Evolutionary conservation across 1,140 invertebrate species (phyloP).

Genomic region (Drosophila pruinosa): DNA sequence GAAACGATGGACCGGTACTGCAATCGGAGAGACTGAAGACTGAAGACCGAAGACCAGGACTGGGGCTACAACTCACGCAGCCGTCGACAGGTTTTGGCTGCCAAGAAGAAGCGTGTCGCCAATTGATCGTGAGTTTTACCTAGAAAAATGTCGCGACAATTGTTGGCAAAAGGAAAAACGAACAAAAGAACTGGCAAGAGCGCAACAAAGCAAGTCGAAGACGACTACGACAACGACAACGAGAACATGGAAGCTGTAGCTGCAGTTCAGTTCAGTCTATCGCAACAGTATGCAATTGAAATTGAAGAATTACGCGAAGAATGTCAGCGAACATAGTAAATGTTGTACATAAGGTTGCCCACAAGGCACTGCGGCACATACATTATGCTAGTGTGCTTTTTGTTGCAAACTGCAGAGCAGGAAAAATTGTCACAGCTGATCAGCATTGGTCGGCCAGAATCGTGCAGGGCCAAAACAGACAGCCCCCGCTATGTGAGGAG

Average conservation of each 20-base stretch:
- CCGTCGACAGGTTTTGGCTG: slow-evolving; percentile 64
- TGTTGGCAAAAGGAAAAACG: slow-evolving; percentile 42
- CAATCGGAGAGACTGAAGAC: slow-evolving; percentile 1
- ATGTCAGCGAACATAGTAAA: slow-evolving; percentile 77
- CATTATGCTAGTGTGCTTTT: slow-evolving; percentile 35
- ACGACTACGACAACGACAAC: slow-evolving; percentile 20
- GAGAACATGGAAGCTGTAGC: neutral
- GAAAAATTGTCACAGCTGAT: slow-evolving; percentile 71
- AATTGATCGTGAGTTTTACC: slow-evolving; percentile 83
- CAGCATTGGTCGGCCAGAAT: slow-evolving; percentile 33
- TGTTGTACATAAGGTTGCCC: slow-evolving; percentile 64
- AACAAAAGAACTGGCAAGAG: slow-evolving; percentile 40
- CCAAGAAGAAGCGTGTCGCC: slow-evolving; percentile 82
- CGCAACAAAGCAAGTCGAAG: slow-evolving; percentile 1
- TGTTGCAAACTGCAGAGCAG: neutral
- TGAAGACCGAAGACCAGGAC: neutral
- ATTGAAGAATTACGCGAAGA: slow-evolving; percentile 80
- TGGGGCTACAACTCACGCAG: slow-evolving; percentile 61
- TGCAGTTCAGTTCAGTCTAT: slow-evolving; percentile 30
- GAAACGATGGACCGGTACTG: slow-evolving; percentile 4
- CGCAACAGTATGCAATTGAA: slow-evolving; percentile 78
- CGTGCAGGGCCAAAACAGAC: slow-evolving; percentile 42
- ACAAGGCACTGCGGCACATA: slow-evolving; percentile 37
- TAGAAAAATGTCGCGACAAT: slow-evolving; percentile 82
- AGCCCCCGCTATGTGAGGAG: slow-evolving; percentile 42